These are phyloP conservation scores for Oreohelix idahoensis DNA, from an alignment of 1,140 invertebrate species.

Conservation along the genomic window DNA sequence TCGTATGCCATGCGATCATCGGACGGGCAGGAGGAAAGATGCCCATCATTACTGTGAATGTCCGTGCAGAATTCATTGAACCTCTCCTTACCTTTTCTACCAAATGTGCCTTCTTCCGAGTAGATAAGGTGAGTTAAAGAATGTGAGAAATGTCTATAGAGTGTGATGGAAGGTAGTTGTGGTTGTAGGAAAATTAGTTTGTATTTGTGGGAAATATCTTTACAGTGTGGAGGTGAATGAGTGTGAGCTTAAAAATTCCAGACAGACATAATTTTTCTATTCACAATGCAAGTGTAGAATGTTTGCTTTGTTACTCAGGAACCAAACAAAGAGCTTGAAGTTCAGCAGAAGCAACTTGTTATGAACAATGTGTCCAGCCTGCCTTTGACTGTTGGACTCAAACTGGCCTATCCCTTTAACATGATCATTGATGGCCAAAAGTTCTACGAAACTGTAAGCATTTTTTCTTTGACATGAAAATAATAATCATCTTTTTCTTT, in stretches of 20 bases:
- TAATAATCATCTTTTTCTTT: too few relatives aligned
- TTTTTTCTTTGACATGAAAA: not conserved
- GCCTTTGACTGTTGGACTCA: slow-evolving; percentile 67
- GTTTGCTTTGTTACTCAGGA: slow-evolving; percentile 44
- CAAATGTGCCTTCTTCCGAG: slow-evolving; percentile 69
- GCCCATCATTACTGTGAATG: slow-evolving; percentile 71
- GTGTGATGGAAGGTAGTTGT: too few relatives aligned
- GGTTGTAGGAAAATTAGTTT: too few relatives aligned
- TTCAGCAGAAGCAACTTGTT: slow-evolving; percentile 63
- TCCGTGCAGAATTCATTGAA: slow-evolving; percentile 70
- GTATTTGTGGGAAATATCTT: too few relatives aligned
- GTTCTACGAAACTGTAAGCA: slow-evolving; percentile 59
- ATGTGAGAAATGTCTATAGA: not conserved
- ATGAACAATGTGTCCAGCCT: slow-evolving; percentile 72
- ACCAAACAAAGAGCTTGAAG: slow-evolving; percentile 58
- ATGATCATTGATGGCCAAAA: slow-evolving; percentile 60
- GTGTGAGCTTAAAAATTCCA: too few relatives aligned
- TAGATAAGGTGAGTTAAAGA: slow-evolving; percentile 65
- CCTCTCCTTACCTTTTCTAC: slow-evolving; percentile 72
- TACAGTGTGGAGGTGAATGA: too few relatives aligned
- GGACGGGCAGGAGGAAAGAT: slow-evolving; percentile 72
- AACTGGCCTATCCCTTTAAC: slow-evolving; percentile 68
- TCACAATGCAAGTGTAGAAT: not conserved
- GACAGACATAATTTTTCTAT: too few relatives aligned
- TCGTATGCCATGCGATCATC: slow-evolving; percentile 72